phyloP scores from a whole-genome alignment of 2,888 invertebrate genomes.

The Drosophila monieri region DNA sequence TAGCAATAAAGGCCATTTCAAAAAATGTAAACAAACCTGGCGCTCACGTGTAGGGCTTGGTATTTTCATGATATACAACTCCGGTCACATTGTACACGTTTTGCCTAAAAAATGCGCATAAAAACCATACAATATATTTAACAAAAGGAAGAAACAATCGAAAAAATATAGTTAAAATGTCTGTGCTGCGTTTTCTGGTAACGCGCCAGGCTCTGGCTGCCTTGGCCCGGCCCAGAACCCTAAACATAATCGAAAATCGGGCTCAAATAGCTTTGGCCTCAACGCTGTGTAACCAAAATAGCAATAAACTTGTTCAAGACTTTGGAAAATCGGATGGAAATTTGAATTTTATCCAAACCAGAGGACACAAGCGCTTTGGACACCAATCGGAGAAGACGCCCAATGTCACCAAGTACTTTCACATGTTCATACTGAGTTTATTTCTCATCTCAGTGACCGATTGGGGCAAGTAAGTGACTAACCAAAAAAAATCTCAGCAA shows the following conservation, averaged over 20 bases:
- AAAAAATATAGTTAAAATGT: constrained; percentile 45
- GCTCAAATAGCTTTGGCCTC: constrained; percentile 38
- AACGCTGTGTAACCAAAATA: constrained; percentile 32
- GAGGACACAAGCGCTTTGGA: constrained; percentile 86
- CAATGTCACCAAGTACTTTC: constrained; percentile 83
- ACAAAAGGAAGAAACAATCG: constrained; percentile 14
- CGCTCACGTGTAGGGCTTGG: constrained; percentile 1
- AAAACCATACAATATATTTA: constrained; percentile 20
- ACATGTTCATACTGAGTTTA: constrained; percentile 80
- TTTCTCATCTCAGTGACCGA: constrained; percentile 83
- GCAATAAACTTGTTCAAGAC: constrained; percentile 16
- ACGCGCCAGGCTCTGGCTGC: constrained; percentile 66
- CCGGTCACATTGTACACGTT: constrained; percentile 18
- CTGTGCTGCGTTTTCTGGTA: constrained; percentile 62
- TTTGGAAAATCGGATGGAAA: constrained; percentile 6
- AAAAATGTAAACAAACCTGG: constrained; percentile 17
- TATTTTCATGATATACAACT: not conserved
- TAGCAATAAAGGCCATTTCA: not conserved
- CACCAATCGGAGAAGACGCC: constrained; percentile 84
- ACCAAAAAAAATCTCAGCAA: constrained; percentile 10
- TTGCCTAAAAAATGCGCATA: constrained; percentile 37
- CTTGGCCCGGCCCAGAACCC: constrained; percentile 34
- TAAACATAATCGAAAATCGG: constrained; percentile 32
- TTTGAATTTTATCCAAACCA: constrained; percentile 47
- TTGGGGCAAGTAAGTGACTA: constrained; percentile 84